phyloP scores from a whole-genome alignment of 2,113 vertebrate species.

The Semnornis frantzii region DNA sequence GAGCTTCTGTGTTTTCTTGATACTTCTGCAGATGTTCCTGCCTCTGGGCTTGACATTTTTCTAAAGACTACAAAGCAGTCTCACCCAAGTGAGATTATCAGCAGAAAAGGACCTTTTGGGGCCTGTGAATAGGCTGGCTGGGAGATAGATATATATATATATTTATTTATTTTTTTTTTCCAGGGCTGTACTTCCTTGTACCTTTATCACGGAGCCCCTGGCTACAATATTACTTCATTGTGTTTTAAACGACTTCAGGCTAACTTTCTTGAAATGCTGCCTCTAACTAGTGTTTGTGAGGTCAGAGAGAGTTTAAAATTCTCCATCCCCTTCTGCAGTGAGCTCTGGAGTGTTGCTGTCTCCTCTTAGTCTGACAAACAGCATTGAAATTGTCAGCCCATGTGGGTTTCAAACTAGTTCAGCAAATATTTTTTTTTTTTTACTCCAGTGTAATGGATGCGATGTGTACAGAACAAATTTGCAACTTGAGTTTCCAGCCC shows the following conservation, averaged over 20 bases:
- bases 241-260: background rate
- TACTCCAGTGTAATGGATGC: background rate
- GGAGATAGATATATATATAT: background rate
- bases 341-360: background rate
- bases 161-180: background rate
- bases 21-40: slow-evolving; percentile 25
- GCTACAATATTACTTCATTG: slow-evolving; percentile 1
- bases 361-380: background rate
- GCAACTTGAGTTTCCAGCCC: background rate
- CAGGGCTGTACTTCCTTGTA: background rate
- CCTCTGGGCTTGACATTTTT: slow-evolving; percentile 28
- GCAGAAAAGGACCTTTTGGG: background rate
- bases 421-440: slow-evolving; percentile 26
- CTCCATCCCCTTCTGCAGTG: background rate
- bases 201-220: background rate
- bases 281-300: background rate
- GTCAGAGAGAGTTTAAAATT: slow-evolving; percentile 5
- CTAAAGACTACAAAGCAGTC: background rate
- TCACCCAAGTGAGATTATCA: background rate
- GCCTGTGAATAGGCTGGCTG: background rate
- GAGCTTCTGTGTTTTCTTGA: background rate
- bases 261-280: background rate
- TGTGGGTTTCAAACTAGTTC: slow-evolving; percentile 1
- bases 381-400: background rate
- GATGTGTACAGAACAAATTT: background rate